Evolutionary conservation across 2,797 vertebrate species (phyloP).

Genomic region (Apogon hyalosoma): DNA sequence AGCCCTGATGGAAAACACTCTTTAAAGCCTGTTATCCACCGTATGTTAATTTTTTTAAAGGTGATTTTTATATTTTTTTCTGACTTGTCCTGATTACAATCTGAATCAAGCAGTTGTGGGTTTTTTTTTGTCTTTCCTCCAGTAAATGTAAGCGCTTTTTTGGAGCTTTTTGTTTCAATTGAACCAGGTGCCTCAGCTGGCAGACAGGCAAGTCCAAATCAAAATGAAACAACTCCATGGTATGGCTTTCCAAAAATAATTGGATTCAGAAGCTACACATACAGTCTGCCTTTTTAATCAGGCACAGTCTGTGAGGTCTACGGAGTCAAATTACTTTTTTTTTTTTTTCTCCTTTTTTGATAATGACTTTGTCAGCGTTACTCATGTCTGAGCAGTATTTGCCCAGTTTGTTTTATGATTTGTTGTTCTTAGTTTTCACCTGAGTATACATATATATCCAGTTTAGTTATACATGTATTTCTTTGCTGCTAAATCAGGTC

Average conservation of each 20-base stretch:
- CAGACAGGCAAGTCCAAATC: constrained; percentile 56
- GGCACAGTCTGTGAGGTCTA: constrained; percentile 37
- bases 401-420: constrained; percentile 40
- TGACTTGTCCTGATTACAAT: constrained; percentile 15
- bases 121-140: constrained; percentile 11
- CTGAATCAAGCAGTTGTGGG: constrained; percentile 4
- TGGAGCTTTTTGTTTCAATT: constrained; percentile 32
- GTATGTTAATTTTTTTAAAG: too few species aligned
- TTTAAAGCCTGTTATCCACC: too few species aligned
- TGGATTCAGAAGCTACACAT: constrained; percentile 63
- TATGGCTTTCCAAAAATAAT: constrained; percentile 68
- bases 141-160: constrained; percentile 15
- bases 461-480: constrained; percentile 12
- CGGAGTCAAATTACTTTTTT: constrained; percentile 39
- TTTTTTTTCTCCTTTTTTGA: constrained; percentile 27
- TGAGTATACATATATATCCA: constrained; percentile 23
- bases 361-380: constrained; percentile 49
- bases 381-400: constrained; percentile 28
- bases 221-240: constrained; percentile 54
- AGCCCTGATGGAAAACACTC: too few species aligned
- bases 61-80: constrained; percentile 22
- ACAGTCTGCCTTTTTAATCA: constrained; percentile 68
- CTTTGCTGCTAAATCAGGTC: constrained; percentile 31
- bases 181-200: constrained; percentile 65
- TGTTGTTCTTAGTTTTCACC: constrained; percentile 21